Percentiles rank a stretch among this genome's conserved stretches.
Conservation (phyloP, 1,140 invertebrate species). For the Drosophila insularis region DNA sequence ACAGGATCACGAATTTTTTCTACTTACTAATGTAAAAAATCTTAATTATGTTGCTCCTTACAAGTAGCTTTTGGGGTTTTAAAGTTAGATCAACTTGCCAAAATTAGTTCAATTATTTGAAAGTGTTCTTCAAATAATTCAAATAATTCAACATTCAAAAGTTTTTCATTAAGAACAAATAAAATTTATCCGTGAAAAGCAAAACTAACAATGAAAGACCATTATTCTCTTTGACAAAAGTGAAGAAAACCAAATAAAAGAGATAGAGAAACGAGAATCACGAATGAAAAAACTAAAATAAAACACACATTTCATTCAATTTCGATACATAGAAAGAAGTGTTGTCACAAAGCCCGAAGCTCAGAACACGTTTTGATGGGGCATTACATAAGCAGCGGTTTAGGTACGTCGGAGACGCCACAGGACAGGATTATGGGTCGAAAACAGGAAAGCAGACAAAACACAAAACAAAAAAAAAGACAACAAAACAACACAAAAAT, state of each 20-base stretch:
- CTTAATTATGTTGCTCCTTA: too few species aligned
- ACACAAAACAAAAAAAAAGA: conserved; percentile 59
- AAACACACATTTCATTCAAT: conserved; percentile 52
- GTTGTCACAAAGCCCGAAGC: conserved; percentile 65
- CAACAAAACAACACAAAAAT: background rate
- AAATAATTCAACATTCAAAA: too few species aligned
- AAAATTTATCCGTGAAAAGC: background rate
- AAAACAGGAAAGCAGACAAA: conserved; percentile 77
- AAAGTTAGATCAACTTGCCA: too few species aligned
- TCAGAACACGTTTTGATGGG: conserved; percentile 62
- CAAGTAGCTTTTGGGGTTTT: too few species aligned
- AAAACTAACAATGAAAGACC: background rate
- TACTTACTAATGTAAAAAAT: too few species aligned
- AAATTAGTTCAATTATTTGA: too few species aligned
- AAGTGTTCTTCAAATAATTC: too few species aligned
- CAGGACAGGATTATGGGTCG: conserved; percentile 72
- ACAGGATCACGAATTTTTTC: too few species aligned
- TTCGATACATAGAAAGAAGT: conserved; percentile 65
- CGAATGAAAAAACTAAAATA: conserved; percentile 14
- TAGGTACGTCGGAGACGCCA: conserved; percentile 9
- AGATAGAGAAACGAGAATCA: background rate
- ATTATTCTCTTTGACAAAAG: background rate
- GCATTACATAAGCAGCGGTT: conserved; percentile 65
- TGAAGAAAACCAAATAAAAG: background rate
- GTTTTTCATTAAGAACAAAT: background rate